Evolutionary conservation across 2,113 vertebrate species (phyloP), one percentile per base, ranked within the genome.

Genomic region (Paradisaea rubra): DNA sequence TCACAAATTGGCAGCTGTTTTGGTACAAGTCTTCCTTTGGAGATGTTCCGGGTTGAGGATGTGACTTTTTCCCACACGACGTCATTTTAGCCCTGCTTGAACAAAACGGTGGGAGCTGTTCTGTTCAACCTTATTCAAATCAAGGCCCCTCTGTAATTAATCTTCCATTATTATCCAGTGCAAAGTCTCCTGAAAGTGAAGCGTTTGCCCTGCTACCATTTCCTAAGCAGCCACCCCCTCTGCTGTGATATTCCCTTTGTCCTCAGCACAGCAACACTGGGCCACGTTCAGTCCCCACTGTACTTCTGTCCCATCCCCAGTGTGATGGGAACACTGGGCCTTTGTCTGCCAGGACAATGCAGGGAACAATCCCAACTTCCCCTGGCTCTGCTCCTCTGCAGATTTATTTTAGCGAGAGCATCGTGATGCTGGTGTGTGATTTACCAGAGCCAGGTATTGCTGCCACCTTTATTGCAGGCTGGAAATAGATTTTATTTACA

Each of bases 301-400:
- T 1, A 21, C 31, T 64, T 33, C 6, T 64, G 42, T 86, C 37
- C 54, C 59, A 19, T 35, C 24, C 84, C 66, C 2, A 0, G 17
- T 7, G 45, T 15, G 85, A 24, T 28, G 37, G 64, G 42, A 44
- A 91, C 66, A 77, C 68, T 78, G 31, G 45, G 78, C 33, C 82
- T 93, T 93, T 96, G 92, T 94, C 59, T 77, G 80, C 19, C 11
- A 41, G 59, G 39, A 94, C 90, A 90, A 92, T 81, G 82, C 54
- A 57, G 71, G 63, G 53, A 61, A 69, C 33, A 66, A 31, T 13
- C 30, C 61, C 76, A 57, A 7, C 68, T 47, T 56, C 20, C 23
- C 76, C 42, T 7, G 3, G 3, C 66, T 44, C 44, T 1, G 5
- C 64, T 82, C 24, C 35, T 44, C 84, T 90, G 56, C n/a, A 56